A percentile compares a stretch with the other conserved stretches of the same genome.
These are phyloP conservation scores for Sturnira hondurensis DNA, from an alignment of 2,113 vertebrate species.

Conservation along the genomic window DNA sequence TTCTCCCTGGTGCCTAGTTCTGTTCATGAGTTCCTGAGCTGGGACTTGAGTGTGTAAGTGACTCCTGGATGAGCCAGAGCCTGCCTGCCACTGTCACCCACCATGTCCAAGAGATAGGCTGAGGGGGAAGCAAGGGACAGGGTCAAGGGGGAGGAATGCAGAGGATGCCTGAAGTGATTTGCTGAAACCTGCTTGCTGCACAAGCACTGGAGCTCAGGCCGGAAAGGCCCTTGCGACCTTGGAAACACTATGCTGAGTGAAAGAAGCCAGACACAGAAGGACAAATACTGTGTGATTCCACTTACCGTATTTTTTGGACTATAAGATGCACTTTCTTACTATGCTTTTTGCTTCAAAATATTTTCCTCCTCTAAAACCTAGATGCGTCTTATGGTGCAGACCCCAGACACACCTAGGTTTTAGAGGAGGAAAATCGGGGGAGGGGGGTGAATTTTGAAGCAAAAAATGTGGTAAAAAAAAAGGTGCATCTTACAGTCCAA, in stretches of 20 bases:
- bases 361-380: no score
- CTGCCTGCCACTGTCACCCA: background rate
- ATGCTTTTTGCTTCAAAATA: no score
- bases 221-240: background rate
- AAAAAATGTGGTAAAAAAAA: no score
- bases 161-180: fast-evolving
- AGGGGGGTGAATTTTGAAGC: no score
- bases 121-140: background rate
- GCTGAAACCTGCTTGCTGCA: background rate
- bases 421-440: no score
- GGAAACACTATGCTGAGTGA: background rate
- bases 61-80: background rate
- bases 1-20: background rate
- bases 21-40: background rate
- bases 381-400: no score
- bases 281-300: background rate
- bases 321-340: no score
- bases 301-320: no score
- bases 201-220: background rate
- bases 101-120: background rate
- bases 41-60: background rate
- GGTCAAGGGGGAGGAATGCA: background rate
- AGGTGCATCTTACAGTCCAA: no score
- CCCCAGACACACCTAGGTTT: no score
- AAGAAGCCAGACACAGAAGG: background rate